Evolutionary conservation across 2,888 invertebrate genomes (phyloP), one percentile per base, ranked within the genome.

Genomic region (Anticlea derivata): DNA sequence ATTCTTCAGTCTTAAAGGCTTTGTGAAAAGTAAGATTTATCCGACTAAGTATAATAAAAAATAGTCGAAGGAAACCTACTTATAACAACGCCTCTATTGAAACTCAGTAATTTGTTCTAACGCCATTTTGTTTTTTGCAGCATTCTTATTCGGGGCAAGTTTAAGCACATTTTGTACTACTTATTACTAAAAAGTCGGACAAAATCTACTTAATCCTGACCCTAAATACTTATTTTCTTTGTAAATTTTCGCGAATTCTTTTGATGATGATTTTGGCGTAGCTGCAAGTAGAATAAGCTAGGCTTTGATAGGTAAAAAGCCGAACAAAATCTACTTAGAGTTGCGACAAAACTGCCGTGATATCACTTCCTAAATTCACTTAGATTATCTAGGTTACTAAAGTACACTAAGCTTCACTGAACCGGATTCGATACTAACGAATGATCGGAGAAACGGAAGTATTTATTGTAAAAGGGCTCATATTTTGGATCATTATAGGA

Each of bases 311-410:
- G 4, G 8, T 7, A 44, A 61, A 51, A 68, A 70, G 71, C 64
- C 63, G 54, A 55, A 69, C 66, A 60, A 54, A 31, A 62, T 65
- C 65, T 72, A 66, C 66, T 71, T 71, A 68, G 13, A 46, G 38
- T 59, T 27, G 50, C 35, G 37, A 37, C 13, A 54, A 52, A 50
- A 23, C 7, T 12, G 1, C 24, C 2, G 11, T 5, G 6, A 13
- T 6, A 7, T n/a, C 8, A 33, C 33, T 22, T 12, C 11, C 7
- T 17, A 26, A 33, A 17, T 8, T 8, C 4, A 12, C 7, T 17
- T 8, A 1, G 17, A 24, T 1, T 1, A 24, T 8, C 8, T 13
- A 8, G n/a, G n/a, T n/a, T n/a, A 8, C 5, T 23, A 11, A 20
- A 17, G 6, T 31, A 7, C n/a, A 38, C 17, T 22, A 6, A 23